Conservation (phyloP, 2,888 invertebrate genomes). For the Endotricha flammealis region DNA sequence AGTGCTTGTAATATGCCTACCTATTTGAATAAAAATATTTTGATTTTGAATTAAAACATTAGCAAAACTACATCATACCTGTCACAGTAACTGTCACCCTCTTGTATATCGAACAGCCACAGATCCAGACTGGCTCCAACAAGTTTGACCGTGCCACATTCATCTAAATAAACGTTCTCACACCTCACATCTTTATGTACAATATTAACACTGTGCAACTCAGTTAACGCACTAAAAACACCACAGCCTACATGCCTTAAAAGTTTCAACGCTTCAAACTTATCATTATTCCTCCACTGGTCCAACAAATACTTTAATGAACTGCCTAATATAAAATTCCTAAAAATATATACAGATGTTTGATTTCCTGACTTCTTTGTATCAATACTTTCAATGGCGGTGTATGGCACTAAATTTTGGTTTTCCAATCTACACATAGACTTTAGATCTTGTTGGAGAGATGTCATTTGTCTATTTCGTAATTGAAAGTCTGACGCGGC, state of each 20-base stretch:
- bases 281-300: slow-evolving; percentile 43
- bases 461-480: slow-evolving; percentile 77
- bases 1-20: too few species aligned
- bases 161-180: slow-evolving; percentile 85
- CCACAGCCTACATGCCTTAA: slow-evolving; percentile 83
- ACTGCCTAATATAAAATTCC: slow-evolving; percentile 81
- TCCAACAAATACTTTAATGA: slow-evolving; percentile 48
- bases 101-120: slow-evolving; percentile 79
- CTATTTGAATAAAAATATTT: too few species aligned
- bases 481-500: slow-evolving; percentile 56
- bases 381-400: slow-evolving; percentile 83
- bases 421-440: slow-evolving; percentile 84
- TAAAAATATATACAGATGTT: slow-evolving; percentile 81
- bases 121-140: slow-evolving; percentile 85
- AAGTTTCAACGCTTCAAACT: slow-evolving; percentile 50
- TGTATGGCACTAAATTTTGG: slow-evolving; percentile 85
- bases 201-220: slow-evolving; percentile 88
- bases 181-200: slow-evolving; percentile 90
- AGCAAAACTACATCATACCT: slow-evolving; percentile 56
- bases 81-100: slow-evolving; percentile 54
- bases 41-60: too few species aligned
- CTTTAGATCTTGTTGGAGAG: slow-evolving; percentile 88
- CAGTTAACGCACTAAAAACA: slow-evolving; percentile 85
- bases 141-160: slow-evolving; percentile 78
- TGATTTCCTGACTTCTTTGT: slow-evolving; percentile 59